A percentile compares a stretch with the other conserved stretches of the same genome.
phyloP scores from a whole-genome alignment of 2,113 vertebrate genomes.

The Heterotis niloticus region DNA sequence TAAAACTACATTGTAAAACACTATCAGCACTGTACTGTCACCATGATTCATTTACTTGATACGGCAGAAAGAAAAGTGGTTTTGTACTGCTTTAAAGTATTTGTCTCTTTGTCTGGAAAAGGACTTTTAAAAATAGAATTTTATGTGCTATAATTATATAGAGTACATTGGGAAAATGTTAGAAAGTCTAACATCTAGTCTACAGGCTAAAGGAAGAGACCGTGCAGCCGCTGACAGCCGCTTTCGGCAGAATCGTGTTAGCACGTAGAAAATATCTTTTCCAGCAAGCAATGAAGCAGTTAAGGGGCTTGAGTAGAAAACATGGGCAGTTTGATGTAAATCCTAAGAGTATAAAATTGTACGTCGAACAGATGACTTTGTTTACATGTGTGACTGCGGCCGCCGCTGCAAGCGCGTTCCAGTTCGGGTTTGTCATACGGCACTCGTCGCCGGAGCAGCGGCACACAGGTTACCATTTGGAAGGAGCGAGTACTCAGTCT shows the following conservation, averaged over 20 bases:
- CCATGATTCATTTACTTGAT: no score
- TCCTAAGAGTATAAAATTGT: background rate
- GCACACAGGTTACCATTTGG: conserved; percentile 1
- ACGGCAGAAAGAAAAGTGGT: no score
- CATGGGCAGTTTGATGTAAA: no score
- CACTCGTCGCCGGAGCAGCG: background rate
- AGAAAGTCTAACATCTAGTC: background rate
- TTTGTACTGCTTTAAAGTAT: background rate
- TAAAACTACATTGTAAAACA: no score
- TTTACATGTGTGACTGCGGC: background rate
- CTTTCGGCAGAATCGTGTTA: background rate
- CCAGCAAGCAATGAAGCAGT: background rate
- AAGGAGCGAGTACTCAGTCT: conserved; percentile 20
- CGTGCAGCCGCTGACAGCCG: background rate
- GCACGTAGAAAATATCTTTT: background rate
- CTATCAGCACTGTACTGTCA: no score
- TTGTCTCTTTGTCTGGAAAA: background rate
- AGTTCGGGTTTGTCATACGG: background rate
- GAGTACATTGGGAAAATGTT: background rate
- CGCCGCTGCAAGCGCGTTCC: background rate
- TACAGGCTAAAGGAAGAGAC: background rate
- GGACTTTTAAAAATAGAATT: background rate
- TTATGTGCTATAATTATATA: background rate
- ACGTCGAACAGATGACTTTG: background rate
- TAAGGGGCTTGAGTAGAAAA: background rate